Percentiles rank a stretch among this genome's conserved stretches.
Evolutionary conservation across 1,140 invertebrate genomes (phyloP).

Genomic region (Drosophila repletoides): DNA sequence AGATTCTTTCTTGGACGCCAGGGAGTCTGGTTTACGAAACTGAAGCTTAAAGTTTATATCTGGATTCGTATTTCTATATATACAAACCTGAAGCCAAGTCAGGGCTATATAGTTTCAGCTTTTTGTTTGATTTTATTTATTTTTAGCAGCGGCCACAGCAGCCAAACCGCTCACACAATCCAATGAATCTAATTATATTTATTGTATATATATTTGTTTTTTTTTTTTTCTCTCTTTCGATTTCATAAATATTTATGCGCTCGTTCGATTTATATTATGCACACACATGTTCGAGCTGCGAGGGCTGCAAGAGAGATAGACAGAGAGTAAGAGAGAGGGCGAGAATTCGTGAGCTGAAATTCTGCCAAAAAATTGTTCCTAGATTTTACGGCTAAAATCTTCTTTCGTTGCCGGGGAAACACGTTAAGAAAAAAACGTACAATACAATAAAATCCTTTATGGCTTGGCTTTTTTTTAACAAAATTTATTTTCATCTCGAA

Average conservation of each 20-base stretch:
- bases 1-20: slow-evolving; percentile 16
- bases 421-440: too few relatives aligned
- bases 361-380: background rate
- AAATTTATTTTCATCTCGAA: too few relatives aligned
- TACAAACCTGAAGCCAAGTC: background rate
- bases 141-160: slow-evolving; percentile 22
- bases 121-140: slow-evolving; percentile 10
- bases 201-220: slow-evolving; percentile 35
- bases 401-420: too few relatives aligned
- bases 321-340: background rate
- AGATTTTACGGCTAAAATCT: too few relatives aligned
- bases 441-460: too few relatives aligned
- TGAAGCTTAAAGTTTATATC: background rate
- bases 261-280: slow-evolving; percentile 54
- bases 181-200: slow-evolving; percentile 42
- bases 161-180: slow-evolving; percentile 8
- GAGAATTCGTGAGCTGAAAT: background rate
- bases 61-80: background rate
- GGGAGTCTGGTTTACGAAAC: slow-evolving; percentile 13
- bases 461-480: too few relatives aligned
- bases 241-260: slow-evolving; percentile 64
- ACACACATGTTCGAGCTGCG: slow-evolving; percentile 48
- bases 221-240: slow-evolving; percentile 39
- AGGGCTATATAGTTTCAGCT: background rate
- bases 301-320: slow-evolving; percentile 11